phyloP scores from a whole-genome alignment of 2,797 vertebrate genomes.

The Ctenosaura bakeri region DNA sequence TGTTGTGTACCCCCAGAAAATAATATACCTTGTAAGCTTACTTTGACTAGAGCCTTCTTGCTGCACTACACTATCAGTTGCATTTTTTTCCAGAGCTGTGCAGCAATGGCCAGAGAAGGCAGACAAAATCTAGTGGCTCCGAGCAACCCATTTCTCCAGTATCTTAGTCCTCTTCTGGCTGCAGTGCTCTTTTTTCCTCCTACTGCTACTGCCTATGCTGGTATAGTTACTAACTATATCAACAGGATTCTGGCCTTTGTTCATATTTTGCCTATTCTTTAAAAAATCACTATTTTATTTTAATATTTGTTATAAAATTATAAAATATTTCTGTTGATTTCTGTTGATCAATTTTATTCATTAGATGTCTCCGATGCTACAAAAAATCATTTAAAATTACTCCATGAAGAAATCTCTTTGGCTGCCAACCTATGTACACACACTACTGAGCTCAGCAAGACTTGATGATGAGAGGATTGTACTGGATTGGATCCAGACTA shows the following conservation, averaged over 20 bases:
- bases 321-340: too few relatives aligned
- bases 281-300: neutral
- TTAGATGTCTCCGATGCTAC: neutral
- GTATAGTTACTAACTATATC: too few relatives aligned
- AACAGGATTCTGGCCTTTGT: neutral
- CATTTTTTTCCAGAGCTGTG: too few relatives aligned
- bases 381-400: neutral
- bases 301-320: neutral
- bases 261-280: neutral
- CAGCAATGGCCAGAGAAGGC: too few relatives aligned
- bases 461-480: neutral
- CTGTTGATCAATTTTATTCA: neutral
- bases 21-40: neutral
- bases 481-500: neutral
- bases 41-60: neutral
- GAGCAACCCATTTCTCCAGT: too few relatives aligned
- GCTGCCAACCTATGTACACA: neutral
- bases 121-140: too few relatives aligned
- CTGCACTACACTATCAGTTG: neutral
- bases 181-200: too few relatives aligned
- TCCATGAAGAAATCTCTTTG: neutral
- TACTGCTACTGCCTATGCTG: too few relatives aligned
- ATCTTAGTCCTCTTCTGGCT: too few relatives aligned
- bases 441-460: too few relatives aligned
- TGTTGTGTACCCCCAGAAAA: neutral